Base-by-base conservation (phyloP, 37 sponge, comb jelly and placozoan species). In the Ephydatia muelleri region DNA sequence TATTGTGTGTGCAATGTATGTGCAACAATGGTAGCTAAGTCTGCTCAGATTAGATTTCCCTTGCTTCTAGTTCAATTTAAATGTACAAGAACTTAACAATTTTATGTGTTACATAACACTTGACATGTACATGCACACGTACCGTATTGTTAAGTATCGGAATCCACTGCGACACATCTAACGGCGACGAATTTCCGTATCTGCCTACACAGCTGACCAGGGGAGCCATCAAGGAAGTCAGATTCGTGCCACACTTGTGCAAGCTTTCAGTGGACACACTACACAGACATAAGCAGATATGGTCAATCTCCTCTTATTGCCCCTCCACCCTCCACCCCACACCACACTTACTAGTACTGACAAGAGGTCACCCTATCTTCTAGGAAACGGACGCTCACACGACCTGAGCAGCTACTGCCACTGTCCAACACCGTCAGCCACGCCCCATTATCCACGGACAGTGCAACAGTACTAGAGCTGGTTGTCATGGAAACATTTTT, bases 131-230 rank as follows among this genome's bases (percentile, higher is more conserved):
- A n/a, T n/a, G n/a, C n/a, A n/a, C n/a, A 11, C 47, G 8, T 43
- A 43, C 47, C 39, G 81, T 67, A 29, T 67, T 64, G 26, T 67
- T 29, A 26, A 80, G 68, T 11, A 80, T 34, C 0, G 12, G 29
- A 0, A 85, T 30, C 85, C 85, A 85, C 28, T 85, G 79, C 11
- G 85, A 78, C 0, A 66, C 19, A 38, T 78, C n/a, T 0, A 34
- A 37, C 5, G 79, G 69, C 70, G 68, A 69, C 26, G 85, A 85
- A 37, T 85, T 65, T 21, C 85, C 85, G 78, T 76, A 85, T 0
- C 49, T 67, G 3, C 79, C 85, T 8, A 85, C 77, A 67, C 23
- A n/a, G 25, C 9, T 70, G 31, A 70, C 71, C 29, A 31, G 8
- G 6, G 71, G 29, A 70, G 31, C 31, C 29, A 70, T 32, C 8